These are phyloP conservation scores for Xenopus borealis DNA, from an alignment of 2,113 vertebrate genomes.

Conservation along the genomic window DNA sequence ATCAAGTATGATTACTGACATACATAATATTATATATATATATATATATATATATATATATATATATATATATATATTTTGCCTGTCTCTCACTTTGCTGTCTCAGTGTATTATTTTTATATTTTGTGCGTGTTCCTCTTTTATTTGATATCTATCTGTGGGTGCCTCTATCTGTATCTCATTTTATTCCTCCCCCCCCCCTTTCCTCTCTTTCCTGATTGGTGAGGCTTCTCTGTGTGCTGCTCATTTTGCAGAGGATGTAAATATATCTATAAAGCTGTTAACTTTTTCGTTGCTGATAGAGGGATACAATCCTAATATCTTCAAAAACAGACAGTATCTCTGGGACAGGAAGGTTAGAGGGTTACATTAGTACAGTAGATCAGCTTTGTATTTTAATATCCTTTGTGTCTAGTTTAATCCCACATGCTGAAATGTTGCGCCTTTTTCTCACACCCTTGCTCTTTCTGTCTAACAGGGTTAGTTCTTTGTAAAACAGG, in stretches of 20 bases:
- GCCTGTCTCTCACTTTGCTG: no score
- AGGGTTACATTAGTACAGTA: background rate
- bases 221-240: slow-evolving; percentile 30
- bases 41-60: no score
- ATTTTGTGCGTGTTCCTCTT: background rate
- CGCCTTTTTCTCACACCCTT: no score
- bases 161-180: background rate
- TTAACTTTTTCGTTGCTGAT: slow-evolving; percentile 25
- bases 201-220: slow-evolving; percentile 40
- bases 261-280: slow-evolving; percentile 45
- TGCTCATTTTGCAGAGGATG: slow-evolving; percentile 46
- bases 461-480: no score
- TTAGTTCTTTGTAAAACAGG: no score
- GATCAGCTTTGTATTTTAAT: background rate
- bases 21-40: no score
- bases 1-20: no score
- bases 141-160: slow-evolving; percentile 40
- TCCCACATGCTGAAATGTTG: background rate
- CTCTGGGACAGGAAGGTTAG: background rate
- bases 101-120: background rate
- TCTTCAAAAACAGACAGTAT: background rate
- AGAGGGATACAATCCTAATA: background rate
- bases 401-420: background rate
- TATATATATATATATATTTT: no score
- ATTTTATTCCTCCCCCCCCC: slow-evolving; percentile 29